Percentiles rank a stretch among this genome's conserved stretches.
These are phyloP conservation scores for Esox masquinongy DNA, from an alignment of 2,797 vertebrate genomes.

Conservation along the genomic window DNA sequence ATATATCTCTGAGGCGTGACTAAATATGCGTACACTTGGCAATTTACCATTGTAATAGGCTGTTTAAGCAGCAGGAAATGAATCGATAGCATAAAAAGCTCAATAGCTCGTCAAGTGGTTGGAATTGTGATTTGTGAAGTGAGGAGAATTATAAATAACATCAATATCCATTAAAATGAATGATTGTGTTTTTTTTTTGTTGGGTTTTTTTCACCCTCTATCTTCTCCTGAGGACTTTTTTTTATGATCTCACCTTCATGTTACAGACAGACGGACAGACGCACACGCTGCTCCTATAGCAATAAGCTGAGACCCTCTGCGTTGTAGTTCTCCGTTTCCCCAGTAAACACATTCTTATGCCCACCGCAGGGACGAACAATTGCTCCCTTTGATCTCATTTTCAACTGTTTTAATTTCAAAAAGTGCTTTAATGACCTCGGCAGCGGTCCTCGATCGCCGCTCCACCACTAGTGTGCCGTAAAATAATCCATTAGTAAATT, in stretches of 20 bases:
- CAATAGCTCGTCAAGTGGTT: constrained; percentile 39
- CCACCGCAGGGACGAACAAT: constrained; percentile 1
- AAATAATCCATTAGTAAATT: constrained; percentile 39
- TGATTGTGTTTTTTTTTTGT: constrained; percentile 38
- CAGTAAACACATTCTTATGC: constrained; percentile 28
- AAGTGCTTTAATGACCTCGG: constrained; percentile 32
- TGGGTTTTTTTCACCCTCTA: not conserved
- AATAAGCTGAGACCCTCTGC: constrained; percentile 53
- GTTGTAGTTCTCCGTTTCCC: constrained; percentile 43
- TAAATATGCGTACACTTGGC: constrained; percentile 46
- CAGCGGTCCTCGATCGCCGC: constrained; percentile 10
- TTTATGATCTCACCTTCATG: constrained; percentile 34
- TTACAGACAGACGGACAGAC: constrained; percentile 13
- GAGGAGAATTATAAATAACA: constrained; percentile 51
- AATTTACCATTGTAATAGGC: constrained; percentile 59
- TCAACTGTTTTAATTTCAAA: constrained; percentile 28
- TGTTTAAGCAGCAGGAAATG: constrained; percentile 46
- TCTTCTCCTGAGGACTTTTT: constrained; percentile 9
- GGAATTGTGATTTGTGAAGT: constrained; percentile 58
- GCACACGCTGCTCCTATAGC: constrained; percentile 29
- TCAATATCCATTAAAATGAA: constrained; percentile 65
- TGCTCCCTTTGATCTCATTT: constrained; percentile 15
- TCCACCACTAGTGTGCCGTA: constrained; percentile 18
- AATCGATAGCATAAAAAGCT: constrained; percentile 58
- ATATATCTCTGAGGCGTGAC: constrained; percentile 45